Percentiles rank a stretch among this genome's conserved stretches.
These are phyloP conservation scores for Corvus hawaiiensis DNA, from an alignment of 2,113 vertebrate genomes.

Conservation along the genomic window DNA sequence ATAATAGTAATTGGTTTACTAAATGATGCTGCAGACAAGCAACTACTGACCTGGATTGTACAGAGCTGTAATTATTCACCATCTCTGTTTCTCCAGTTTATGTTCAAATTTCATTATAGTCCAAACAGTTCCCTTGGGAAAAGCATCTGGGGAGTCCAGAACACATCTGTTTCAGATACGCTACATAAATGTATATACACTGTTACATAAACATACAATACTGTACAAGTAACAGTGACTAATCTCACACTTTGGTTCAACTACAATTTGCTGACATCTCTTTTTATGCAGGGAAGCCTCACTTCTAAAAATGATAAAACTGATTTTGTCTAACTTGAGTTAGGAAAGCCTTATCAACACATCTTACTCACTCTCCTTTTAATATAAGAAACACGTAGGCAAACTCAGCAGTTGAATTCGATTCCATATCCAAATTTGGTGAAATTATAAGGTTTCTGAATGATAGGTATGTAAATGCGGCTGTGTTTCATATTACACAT, in stretches of 20 bases:
- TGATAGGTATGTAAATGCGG: constrained; percentile 7
- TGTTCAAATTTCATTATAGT: background rate
- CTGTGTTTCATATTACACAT: constrained; percentile 2
- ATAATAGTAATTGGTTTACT: background rate
- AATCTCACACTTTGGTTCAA: background rate
- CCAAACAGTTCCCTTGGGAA: background rate
- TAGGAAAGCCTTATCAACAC: background rate
- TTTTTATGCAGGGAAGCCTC: background rate
- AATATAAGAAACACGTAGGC: background rate
- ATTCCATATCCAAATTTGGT: background rate
- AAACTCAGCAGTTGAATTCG: background rate
- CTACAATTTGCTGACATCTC: background rate
- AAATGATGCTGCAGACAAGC: background rate
- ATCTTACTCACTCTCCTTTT: background rate
- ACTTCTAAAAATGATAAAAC: background rate
- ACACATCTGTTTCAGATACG: background rate
- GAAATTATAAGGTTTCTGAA: background rate
- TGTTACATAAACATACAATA: background rate
- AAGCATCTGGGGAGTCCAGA: background rate
- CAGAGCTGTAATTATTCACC: background rate
- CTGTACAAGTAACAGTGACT: background rate
- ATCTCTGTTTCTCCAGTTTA: background rate
- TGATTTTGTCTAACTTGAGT: background rate
- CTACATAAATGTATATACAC: background rate
- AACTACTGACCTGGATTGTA: background rate